phyloP scores from a whole-genome alignment of 1,140 invertebrate species.

The Saxidomus purpurata region DNA sequence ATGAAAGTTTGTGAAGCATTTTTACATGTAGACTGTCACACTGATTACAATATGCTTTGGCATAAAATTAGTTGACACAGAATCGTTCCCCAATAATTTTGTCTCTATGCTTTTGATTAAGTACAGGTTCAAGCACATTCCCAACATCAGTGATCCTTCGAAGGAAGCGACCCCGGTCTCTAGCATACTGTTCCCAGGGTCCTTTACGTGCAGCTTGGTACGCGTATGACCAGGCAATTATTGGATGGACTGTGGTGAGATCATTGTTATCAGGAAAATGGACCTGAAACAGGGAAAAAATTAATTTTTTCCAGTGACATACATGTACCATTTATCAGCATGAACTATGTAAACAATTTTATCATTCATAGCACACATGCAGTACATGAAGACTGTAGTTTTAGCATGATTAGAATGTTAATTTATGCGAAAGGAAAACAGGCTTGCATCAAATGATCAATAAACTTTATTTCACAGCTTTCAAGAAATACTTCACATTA shows the following conservation, averaged over 20 bases:
- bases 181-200: slow-evolving; percentile 72
- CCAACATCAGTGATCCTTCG: slow-evolving; percentile 64
- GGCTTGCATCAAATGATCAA: too few relatives aligned
- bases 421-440: too few relatives aligned
- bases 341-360: too few relatives aligned
- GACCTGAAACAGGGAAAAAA: slow-evolving; percentile 66
- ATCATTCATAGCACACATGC: too few relatives aligned
- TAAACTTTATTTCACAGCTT: too few relatives aligned
- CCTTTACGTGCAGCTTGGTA: slow-evolving; percentile 69
- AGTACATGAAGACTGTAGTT: too few relatives aligned
- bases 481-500: too few relatives aligned
- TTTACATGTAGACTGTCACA: too few relatives aligned
- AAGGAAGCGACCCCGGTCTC: slow-evolving; percentile 69
- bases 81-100: slow-evolving; percentile 40
- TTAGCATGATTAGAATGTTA: too few relatives aligned
- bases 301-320: background rate
- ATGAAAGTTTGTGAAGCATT: too few relatives aligned
- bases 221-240: slow-evolving; percentile 64
- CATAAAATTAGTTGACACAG: background rate
- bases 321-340: too few relatives aligned
- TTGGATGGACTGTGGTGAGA: slow-evolving; percentile 61
- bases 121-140: slow-evolving; percentile 47
- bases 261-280: slow-evolving; percentile 66
- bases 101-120: slow-evolving; percentile 63
- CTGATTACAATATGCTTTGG: too few relatives aligned